Conservation (phyloP, 2,888 invertebrate species). For the Thyatira batis region DNA sequence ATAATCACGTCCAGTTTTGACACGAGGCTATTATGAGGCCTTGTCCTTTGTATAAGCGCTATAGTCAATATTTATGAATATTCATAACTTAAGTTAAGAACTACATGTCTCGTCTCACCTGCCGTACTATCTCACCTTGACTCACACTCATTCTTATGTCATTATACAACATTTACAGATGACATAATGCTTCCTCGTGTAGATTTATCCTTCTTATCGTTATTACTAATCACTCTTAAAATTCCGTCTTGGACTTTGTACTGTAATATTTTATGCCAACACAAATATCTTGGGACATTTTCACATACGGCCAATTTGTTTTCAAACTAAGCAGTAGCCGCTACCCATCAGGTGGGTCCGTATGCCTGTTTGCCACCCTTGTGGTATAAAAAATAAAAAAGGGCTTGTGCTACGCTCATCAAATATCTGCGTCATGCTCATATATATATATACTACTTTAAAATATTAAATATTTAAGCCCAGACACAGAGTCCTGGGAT, state of each 20-base stretch:
- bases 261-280: slow-evolving; percentile 6
- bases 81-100: neutral
- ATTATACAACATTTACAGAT: slow-evolving; percentile 24
- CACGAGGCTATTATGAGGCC: neutral
- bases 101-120: slow-evolving; percentile 5
- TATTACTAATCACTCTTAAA: neutral
- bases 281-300: neutral
- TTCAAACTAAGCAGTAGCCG: too few species aligned
- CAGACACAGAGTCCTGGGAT: too few species aligned
- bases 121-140: neutral
- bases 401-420: too few species aligned
- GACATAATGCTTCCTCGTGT: slow-evolving; percentile 30
- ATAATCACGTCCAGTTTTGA: neutral
- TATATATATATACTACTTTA: too few species aligned
- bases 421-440: too few species aligned
- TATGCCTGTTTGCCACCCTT: too few species aligned
- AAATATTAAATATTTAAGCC: too few species aligned
- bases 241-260: slow-evolving; percentile 6
- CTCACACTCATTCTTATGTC: slow-evolving; percentile 8
- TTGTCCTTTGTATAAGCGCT: neutral
- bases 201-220: slow-evolving; percentile 3
- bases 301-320: too few species aligned
- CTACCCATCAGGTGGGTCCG: too few species aligned
- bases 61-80: neutral
- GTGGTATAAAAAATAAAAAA: slow-evolving; percentile 6